Evolutionary conservation across 1,140 invertebrate genomes (phyloP).

Genomic region (Leucophenga varia): DNA sequence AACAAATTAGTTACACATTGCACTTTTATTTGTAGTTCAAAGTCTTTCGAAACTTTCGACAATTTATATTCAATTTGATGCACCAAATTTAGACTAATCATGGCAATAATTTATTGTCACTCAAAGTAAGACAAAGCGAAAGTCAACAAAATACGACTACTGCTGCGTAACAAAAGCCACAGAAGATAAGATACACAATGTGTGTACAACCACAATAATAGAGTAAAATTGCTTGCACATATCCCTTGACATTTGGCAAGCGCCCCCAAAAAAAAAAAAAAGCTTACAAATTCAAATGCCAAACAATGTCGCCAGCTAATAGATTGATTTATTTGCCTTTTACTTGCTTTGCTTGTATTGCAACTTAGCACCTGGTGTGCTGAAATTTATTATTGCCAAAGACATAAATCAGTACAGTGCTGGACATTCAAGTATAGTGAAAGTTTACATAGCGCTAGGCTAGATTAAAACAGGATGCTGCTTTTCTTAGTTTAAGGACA

Average conservation of each 20-base stretch:
- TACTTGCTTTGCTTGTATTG: too few relatives aligned
- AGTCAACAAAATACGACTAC: conserved; percentile 20
- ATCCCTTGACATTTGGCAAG: not conserved
- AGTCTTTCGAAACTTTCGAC: too few relatives aligned
- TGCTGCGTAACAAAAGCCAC: conserved; percentile 32
- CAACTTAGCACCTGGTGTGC: conserved; percentile 50
- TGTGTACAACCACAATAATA: too few relatives aligned
- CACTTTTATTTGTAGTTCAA: too few relatives aligned
- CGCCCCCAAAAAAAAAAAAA: not conserved
- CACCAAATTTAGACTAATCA: conserved; percentile 50
- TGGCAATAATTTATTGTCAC: conserved; percentile 51
- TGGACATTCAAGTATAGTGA: too few relatives aligned
- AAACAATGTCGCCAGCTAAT: conserved; percentile 35
- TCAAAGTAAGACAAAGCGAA: conserved; percentile 11
- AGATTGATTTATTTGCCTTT: conserved; percentile 46
- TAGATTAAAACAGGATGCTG: too few relatives aligned
- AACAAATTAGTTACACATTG: too few relatives aligned
- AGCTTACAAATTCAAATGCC: conserved; percentile 44
- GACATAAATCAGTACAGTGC: conserved; percentile 47
- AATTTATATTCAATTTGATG: conserved; percentile 11
- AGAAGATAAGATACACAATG: conserved; percentile 9
- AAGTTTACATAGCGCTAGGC: too few relatives aligned
- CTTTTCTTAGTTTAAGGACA: too few relatives aligned
- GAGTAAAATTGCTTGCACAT: too few relatives aligned
- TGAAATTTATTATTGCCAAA: conserved; percentile 42